Evolutionary conservation across 2,113 vertebrate genomes (phyloP), one percentile per base, ranked within the genome.

Genomic region (Oryzias javanicus): DNA sequence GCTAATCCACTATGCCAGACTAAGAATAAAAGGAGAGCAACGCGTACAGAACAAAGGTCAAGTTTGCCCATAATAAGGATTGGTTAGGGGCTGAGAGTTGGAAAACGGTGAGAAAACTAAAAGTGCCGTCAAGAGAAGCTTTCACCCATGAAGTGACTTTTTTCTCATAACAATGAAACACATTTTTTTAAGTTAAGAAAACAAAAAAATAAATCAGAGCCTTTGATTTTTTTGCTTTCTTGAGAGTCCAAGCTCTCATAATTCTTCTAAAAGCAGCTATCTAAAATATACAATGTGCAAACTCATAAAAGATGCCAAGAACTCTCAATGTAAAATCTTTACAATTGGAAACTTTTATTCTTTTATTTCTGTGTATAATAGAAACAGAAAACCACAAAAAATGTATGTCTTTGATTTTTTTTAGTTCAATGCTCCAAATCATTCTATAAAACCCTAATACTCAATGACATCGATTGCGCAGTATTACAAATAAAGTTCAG

Each of bases 41-140:
- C 75, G 59, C 41, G 72, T 81, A 79, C 86, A 64, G 58, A 54
- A 46, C 42, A 73, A 60, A 72, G 76, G 76, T 70, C 69, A 77
- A 14, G 49, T 65, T 44, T 69, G 60, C 55, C 83, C 64, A 67
- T 76, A 78, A 76, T 72, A 40, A 19, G 51, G 22, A 52, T 22
- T 74, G 51, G 49, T 69, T 54, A 49, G 64, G 74, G 76, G 72
- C 80, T 84, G 78, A 55, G 63, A 58, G 59, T 53, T 42, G 14
- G 54, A 41, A 61, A 66, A 72, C 14, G 51, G 40, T 65, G 67
- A 75, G 53, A 66, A 74, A 64, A 70, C 60, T 27, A 57, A 69
- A 42, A 44, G 69, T 76, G 54, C 60, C 79, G 72, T 70, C 60
- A 78, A 40, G 55, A 45, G 13, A 12, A 67, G 68, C 60, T 63